Evolutionary conservation across 2,113 vertebrate species (phyloP).

Genomic region (Phoenicopterus ruber): DNA sequence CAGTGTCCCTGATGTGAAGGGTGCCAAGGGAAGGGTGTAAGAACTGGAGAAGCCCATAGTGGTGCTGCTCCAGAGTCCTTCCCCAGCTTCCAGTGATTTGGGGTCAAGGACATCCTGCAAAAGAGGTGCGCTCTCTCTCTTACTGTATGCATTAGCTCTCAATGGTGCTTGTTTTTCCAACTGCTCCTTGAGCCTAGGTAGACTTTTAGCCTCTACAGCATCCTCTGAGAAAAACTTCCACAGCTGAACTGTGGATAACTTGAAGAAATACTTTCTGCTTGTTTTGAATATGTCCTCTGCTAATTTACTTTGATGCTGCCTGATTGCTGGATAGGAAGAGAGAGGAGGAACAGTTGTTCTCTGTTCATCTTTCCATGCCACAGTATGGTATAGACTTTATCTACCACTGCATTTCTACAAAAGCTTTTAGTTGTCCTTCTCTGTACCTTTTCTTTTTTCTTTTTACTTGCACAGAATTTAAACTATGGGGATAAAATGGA

Average conservation of each 20-base stretch:
- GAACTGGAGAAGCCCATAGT: background rate
- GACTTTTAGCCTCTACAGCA: background rate
- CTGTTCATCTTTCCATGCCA: background rate
- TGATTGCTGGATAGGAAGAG: background rate
- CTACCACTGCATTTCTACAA: no score
- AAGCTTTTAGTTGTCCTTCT: background rate
- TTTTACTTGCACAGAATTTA: background rate
- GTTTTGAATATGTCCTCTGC: background rate
- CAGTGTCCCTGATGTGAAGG: background rate
- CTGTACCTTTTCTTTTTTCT: background rate
- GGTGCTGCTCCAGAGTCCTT: background rate
- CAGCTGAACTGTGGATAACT: background rate
- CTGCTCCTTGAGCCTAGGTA: background rate
- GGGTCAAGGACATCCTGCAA: background rate
- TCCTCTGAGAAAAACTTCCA: background rate
- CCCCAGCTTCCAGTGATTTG: background rate
- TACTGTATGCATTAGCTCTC: no score
- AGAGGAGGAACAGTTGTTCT: background rate
- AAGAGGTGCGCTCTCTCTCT: background rate
- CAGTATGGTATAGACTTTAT: background rate
- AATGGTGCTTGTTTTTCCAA: background rate
- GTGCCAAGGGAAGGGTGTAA: background rate
- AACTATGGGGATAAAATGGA: background rate
- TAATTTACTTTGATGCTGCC: background rate
- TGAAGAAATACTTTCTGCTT: background rate